Percentiles rank a stretch among this genome's conserved stretches.
These are phyloP conservation scores for Hemaris fuciformis DNA, from an alignment of 2,888 invertebrate genomes.

Conservation along the genomic window DNA sequence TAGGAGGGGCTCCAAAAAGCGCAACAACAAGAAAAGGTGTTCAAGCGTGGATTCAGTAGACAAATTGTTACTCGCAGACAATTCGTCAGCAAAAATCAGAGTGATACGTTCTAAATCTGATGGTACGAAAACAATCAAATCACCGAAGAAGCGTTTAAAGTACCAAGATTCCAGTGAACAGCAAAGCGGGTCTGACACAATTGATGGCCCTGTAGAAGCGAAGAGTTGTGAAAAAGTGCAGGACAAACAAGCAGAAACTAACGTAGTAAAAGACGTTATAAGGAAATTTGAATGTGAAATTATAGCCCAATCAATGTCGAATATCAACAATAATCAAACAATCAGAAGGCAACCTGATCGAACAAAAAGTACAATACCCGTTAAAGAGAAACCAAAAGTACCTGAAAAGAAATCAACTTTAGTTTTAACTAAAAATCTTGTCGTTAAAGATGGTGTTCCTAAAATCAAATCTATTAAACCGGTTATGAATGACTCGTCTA, in stretches of 20 bases:
- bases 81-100: slow-evolving; percentile 53
- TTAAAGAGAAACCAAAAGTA: slow-evolving; percentile 81
- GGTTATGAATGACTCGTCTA: slow-evolving; percentile 34
- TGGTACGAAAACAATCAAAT: slow-evolving; percentile 68
- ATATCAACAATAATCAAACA: slow-evolving; percentile 40
- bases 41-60: slow-evolving; percentile 76
- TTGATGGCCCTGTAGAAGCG: slow-evolving; percentile 55
- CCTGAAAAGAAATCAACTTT: slow-evolving; percentile 82
- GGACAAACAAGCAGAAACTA: slow-evolving; percentile 42
- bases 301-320: slow-evolving; percentile 56
- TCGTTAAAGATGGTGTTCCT: slow-evolving; percentile 75
- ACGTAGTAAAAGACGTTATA: slow-evolving; percentile 69
- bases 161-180: slow-evolving; percentile 61
- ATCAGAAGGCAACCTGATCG: slow-evolving; percentile 66
- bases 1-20: slow-evolving; percentile 69
- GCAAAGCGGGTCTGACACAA: slow-evolving; percentile 65
- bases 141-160: slow-evolving; percentile 65
- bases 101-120: slow-evolving; percentile 75
- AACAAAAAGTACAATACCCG: slow-evolving; percentile 46
- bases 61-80: slow-evolving; percentile 55
- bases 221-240: slow-evolving; percentile 36
- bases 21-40: slow-evolving; percentile 74
- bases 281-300: slow-evolving; percentile 78
- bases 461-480: slow-evolving; percentile 76
- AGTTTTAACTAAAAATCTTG: slow-evolving; percentile 77